phyloP scores from a whole-genome alignment of 1,140 invertebrate genomes.

The Bilobella aurantiaca region DNA sequence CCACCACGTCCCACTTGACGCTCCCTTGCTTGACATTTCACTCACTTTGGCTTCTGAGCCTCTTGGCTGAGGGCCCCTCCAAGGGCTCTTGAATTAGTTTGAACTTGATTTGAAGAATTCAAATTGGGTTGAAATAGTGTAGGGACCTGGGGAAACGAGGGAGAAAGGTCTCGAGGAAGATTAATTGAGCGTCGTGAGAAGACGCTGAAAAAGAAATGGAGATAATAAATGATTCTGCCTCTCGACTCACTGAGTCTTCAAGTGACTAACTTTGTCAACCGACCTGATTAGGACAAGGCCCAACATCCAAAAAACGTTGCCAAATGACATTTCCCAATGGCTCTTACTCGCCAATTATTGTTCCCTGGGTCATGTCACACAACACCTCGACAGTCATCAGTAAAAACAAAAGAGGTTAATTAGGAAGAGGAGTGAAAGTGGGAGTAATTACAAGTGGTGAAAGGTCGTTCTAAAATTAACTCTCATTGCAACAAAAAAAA shows the following conservation, averaged over 20 bases:
- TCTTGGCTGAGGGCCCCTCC: too few relatives aligned
- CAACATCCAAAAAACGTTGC: neutral
- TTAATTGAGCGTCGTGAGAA: neutral
- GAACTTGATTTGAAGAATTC: neutral
- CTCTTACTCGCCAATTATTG: neutral
- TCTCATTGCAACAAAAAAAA: too few relatives aligned
- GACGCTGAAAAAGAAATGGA: neutral
- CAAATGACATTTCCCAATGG: neutral
- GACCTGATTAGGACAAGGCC: neutral
- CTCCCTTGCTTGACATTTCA: neutral
- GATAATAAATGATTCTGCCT: conserved; percentile 4
- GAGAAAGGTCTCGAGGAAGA: neutral
- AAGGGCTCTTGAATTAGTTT: too few relatives aligned
- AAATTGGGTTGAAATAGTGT: neutral
- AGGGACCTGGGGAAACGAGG: neutral
- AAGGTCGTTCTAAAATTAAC: too few relatives aligned
- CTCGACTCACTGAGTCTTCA: conserved; percentile 2
- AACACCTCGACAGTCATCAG: too few relatives aligned
- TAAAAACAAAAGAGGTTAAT: too few relatives aligned
- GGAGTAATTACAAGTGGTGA: too few relatives aligned
- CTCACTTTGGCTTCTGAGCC: neutral
- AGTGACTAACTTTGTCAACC: neutral
- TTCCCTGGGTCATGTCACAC: conserved; percentile 2
- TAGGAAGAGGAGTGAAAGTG: too few relatives aligned
- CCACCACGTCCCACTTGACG: neutral